Evolutionary conservation across 2,113 vertebrate species (phyloP).

Genomic region (Oenanthe oenanthe): DNA sequence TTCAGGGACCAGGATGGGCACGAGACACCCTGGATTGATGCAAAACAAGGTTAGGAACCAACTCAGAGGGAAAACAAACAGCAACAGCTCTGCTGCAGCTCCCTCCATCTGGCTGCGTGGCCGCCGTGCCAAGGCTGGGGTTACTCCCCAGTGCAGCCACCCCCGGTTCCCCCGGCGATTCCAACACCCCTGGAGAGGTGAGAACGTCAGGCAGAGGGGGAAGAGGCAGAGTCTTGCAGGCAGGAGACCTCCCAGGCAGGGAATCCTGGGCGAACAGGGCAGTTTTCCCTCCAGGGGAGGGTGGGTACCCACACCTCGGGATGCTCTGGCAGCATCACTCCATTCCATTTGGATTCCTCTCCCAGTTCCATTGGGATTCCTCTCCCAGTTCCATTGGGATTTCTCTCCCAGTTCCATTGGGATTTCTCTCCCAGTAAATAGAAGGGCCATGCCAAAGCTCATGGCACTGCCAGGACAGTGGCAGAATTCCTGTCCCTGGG

Average conservation of each 20-base stretch:
- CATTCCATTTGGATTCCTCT: rapidly evolving
- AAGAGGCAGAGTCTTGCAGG: not conserved
- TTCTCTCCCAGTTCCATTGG: not conserved
- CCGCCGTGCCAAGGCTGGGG: not conserved
- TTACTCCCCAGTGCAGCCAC: not conserved
- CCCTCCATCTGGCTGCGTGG: not conserved
- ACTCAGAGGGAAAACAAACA: not conserved
- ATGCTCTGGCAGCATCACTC: not conserved
- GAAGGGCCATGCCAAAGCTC: not conserved
- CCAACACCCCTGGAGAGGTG: slow-evolving; percentile 7
- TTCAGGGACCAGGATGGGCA: not conserved
- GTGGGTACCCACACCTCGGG: not conserved
- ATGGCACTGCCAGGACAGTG: rapidly evolving
- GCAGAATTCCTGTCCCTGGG: not conserved
- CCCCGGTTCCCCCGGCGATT: not conserved
- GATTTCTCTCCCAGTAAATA: not conserved
- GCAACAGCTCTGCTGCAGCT: not conserved
- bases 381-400: too few relatives aligned
- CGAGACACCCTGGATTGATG: rapidly evolving
- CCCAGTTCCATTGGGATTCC: too few relatives aligned
- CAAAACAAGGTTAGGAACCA: not conserved
- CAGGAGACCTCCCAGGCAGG: not conserved
- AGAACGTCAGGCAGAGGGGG: not conserved
- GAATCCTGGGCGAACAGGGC: not conserved
- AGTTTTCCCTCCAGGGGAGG: not conserved